Evolutionary conservation across 2,888 invertebrate species (phyloP), one percentile per base, ranked within the genome.

Genomic region (Habrosyne pyritoides): DNA sequence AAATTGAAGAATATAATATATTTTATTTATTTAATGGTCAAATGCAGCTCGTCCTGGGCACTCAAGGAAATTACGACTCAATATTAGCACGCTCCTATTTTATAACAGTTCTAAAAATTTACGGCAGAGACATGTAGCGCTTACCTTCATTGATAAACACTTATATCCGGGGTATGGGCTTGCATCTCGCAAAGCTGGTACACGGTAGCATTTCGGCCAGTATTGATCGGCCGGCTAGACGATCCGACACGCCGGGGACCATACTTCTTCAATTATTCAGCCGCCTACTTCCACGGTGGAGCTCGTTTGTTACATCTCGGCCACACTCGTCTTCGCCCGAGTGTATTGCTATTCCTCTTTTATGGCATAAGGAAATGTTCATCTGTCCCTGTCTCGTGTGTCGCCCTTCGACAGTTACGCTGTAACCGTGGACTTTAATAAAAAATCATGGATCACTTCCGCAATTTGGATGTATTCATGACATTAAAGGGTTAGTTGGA

Each of bases 191-290:
- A 28, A 12, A 28, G 51, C 62, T 66, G 56, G 47, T 63, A 36
- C 47, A 64, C 54, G 60, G 53, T 61, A 61, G 53, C 56, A 59
- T 66, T 69, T 63, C 63, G 69, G 69, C 63, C 55, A 54, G 66
- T 81, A 85, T 86, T 71, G 87, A 87, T 83, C 86, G 67, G 61
- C 47, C 56, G 71, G 75, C 80, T 73, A 86, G 83, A 83, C 84
- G 76, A 81, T 79, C 81, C 76, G 68, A 68, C 75, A 75, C 79
- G 70, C 73, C 61, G 61, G 75, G 78, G 81, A 81, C 80, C 81
- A 75, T 74, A 77, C 77, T 81, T 83, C 81, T 82, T 91, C 84
- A 89, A 90, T 89, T 89, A 91, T 90, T 91, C 89, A 91, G 70
- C 63, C 65, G 72, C 67, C 67, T 74, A 72, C 73, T 66, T 79